Percentiles rank a stretch among this genome's conserved stretches.
These are phyloP conservation scores for Salvator merianae DNA, from an alignment of 2,113 vertebrate species.

Conservation along the genomic window DNA sequence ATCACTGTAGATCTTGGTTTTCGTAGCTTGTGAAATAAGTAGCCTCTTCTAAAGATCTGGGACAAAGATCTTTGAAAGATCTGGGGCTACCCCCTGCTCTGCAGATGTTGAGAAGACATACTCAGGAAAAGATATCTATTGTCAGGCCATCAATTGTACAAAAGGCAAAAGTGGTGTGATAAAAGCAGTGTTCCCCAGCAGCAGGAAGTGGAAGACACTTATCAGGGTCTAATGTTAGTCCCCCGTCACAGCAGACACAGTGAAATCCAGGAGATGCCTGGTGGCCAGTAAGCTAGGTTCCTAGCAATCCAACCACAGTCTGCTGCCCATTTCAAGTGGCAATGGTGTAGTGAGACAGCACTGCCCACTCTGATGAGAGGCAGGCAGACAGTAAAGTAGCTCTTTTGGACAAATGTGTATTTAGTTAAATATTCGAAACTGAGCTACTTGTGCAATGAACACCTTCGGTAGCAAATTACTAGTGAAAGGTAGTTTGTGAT, in stretches of 20 bases:
- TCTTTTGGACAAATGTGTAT: background rate
- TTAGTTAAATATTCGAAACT: background rate
- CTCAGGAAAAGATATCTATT: background rate
- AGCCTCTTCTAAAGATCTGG: background rate
- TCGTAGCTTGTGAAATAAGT: slow-evolving; percentile 12
- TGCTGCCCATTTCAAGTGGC: background rate
- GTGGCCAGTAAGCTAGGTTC: background rate
- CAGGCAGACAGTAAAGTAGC: background rate
- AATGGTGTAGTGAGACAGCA: background rate
- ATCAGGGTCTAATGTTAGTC: background rate
- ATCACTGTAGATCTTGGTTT: background rate
- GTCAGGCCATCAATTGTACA: background rate
- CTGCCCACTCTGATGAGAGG: background rate
- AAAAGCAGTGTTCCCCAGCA: background rate
- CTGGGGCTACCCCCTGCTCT: background rate
- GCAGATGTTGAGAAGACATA: background rate
- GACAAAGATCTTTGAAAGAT: background rate
- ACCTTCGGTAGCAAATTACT: background rate
- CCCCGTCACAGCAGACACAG: too few species aligned
- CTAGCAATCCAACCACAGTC: background rate
- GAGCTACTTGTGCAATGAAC: background rate
- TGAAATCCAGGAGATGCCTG: background rate
- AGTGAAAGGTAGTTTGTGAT: background rate
- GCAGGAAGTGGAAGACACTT: background rate
- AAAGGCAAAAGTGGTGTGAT: background rate